These are phyloP conservation scores for Mesembrinibis cayennensis DNA, from an alignment of 2,113 vertebrate genomes.

Conservation along the genomic window DNA sequence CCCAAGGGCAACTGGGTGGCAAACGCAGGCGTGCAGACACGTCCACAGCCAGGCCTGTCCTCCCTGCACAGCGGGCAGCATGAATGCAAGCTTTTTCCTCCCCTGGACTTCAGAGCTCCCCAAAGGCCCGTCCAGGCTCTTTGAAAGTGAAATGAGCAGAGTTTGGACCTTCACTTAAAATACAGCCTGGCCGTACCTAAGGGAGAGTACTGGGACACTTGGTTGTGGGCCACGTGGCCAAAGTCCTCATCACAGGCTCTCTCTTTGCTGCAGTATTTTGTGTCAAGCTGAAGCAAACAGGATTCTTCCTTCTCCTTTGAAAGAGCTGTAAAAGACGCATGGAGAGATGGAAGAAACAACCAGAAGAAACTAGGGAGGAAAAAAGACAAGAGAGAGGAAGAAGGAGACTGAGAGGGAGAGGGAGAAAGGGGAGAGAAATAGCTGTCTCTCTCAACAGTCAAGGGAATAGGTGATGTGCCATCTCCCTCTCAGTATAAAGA, in stretches of 20 bases:
- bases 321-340: not conserved
- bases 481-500: constrained; percentile 16
- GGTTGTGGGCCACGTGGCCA: not conserved
- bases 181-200: not conserved
- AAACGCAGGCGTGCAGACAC: fast-evolving
- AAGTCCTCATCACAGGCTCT: not conserved
- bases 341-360: not conserved
- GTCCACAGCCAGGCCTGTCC: not conserved
- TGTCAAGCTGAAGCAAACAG: not conserved
- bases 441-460: not conserved
- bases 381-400: not conserved
- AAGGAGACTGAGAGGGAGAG: not conserved
- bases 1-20: not conserved
- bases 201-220: not conserved
- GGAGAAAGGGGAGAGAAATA: not conserved
- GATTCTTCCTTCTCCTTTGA: not conserved
- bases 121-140: not conserved
- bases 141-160: not conserved
- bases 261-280: not conserved
- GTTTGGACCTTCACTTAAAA: not conserved
- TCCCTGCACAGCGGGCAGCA: not conserved
- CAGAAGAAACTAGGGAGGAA: not conserved
- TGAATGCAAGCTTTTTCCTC: not conserved
- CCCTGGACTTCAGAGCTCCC: not conserved
- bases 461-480: constrained; percentile 5